Conservation (phyloP, 1,140 invertebrate species). For the Plectus sambesii region DNA sequence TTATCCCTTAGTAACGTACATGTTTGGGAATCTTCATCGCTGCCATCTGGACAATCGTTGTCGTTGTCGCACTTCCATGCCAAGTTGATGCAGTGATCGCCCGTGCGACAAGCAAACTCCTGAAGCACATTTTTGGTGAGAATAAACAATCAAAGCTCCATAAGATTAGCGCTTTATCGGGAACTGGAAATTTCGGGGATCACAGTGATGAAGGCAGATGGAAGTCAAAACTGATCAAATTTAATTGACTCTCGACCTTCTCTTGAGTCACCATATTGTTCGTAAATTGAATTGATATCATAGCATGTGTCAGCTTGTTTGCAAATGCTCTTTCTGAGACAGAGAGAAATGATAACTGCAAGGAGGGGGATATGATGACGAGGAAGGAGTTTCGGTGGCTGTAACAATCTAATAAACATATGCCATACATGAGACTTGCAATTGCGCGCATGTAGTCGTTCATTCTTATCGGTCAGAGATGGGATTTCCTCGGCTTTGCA, state of each 20-base stretch:
- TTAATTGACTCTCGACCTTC: background rate
- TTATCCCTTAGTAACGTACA: too few relatives aligned
- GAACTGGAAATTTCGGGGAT: slow-evolving; percentile 8
- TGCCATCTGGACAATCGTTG: slow-evolving; percentile 34
- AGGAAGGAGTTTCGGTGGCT: background rate
- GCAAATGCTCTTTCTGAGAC: background rate
- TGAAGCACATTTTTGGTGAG: slow-evolving; percentile 17
- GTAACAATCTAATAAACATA: too few relatives aligned
- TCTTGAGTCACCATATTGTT: background rate
- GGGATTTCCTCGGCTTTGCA: slow-evolving; percentile 21
- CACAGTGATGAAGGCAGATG: slow-evolving; percentile 28
- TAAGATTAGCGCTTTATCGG: background rate
- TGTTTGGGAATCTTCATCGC: slow-evolving; percentile 37
- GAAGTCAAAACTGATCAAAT: slow-evolving; percentile 5
- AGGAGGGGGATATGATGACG: slow-evolving; percentile 1
- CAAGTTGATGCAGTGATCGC: slow-evolving; percentile 39
- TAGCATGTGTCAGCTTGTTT: too few relatives aligned
- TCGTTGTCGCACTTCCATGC: slow-evolving; percentile 33
- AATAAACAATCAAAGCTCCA: slow-evolving; percentile 3
- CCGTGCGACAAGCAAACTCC: slow-evolving; percentile 41
- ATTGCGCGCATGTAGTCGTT: slow-evolving; percentile 17
- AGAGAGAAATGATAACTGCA: slow-evolving; percentile 22
- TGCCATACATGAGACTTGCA: slow-evolving; percentile 10
- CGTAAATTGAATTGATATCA: too few relatives aligned
- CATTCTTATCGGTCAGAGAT: slow-evolving; percentile 19